Percentiles rank a stretch among this genome's conserved stretches.
phyloP scores from a whole-genome alignment of 1,140 invertebrate genomes.

The Brachionus sp. region DNA sequence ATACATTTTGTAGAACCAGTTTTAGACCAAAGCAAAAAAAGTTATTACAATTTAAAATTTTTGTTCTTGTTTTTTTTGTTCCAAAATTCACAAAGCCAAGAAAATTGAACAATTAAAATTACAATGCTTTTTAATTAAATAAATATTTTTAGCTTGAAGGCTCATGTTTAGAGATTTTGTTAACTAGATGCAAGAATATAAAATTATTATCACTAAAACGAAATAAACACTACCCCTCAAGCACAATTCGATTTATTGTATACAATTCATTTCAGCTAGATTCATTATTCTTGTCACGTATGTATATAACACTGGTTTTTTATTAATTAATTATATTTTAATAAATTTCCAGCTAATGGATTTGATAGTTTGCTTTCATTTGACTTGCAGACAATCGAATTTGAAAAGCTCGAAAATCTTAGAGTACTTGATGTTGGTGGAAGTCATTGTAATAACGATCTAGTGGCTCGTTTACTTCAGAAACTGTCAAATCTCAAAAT shows the following conservation, averaged over 20 bases:
- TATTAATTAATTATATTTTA: not conserved
- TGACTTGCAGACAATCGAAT: not conserved
- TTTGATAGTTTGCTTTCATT: constrained; percentile 15
- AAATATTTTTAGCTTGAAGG: constrained; percentile 1
- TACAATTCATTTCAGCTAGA: not conserved
- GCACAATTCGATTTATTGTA: not conserved
- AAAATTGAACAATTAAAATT: not conserved
- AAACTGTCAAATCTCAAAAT: not conserved
- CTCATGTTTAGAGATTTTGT: not conserved
- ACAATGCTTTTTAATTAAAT: not conserved
- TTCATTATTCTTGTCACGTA: not conserved
- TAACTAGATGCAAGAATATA: constrained; percentile 11
- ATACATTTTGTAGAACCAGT: no score
- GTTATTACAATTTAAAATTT: no score
- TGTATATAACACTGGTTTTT: not conserved
- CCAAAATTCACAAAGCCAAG: no score
- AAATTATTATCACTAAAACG: not conserved
- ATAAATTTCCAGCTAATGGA: not conserved
- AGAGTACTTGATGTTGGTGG: not conserved
- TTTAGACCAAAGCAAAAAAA: no score
- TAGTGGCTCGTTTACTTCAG: not conserved
- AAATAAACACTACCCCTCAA: not conserved
- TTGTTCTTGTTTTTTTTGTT: no score
- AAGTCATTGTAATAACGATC: not conserved
- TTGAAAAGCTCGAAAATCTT: not conserved